Evolutionary conservation across 2,888 invertebrate genomes (phyloP), one percentile per base, ranked within the genome.

Genomic region (Agriopis aurantiaria): DNA sequence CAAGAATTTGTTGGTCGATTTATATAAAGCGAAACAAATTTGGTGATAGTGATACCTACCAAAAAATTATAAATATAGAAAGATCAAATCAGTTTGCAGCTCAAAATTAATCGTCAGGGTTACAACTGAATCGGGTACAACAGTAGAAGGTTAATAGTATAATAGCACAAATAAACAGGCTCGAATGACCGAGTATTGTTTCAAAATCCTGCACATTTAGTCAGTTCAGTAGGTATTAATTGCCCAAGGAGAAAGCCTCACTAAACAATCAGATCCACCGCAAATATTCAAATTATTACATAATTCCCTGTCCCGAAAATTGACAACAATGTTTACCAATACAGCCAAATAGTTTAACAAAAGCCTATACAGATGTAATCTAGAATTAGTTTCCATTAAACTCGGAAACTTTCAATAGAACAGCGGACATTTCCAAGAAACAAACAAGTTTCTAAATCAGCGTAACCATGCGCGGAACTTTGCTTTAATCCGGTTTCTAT

Each of bases 381-480:
- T 82, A 76, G 80, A 84, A 86, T 88, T 85, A 86, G 85, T 86
- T 87, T 80, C 80, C 75, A 81, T 81, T 83, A 84, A 87, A 88
- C 83, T 85, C 73, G 75, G 71, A 73, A 82, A 81, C 78, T 80
- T 78, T 77, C 81, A 80, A 82, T 79, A 80, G 80, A 81, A 83
- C 80, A 80, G 83, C 84, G 65, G 69, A 71, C 71, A 72, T 84
- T 86, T 84, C 82, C 86, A 87, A 88, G 91, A 86, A 91, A 90
- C 91, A 89, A 91, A 89, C 90, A 91, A 92, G 91, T 90, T 91
- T 88, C 91, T 87, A 89, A 91, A 91, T 92, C 91, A 88, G 89
- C 88, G 89, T 90, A 88, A 89, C 92, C 91, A 90, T 92, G 89
- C 91, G 87, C 87, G 82, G 84, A 91, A 92, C 87, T 91, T 90